Evolutionary conservation across 2,113 vertebrate genomes (phyloP), one percentile per base, ranked within the genome.

Genomic region (Equus quagga): DNA sequence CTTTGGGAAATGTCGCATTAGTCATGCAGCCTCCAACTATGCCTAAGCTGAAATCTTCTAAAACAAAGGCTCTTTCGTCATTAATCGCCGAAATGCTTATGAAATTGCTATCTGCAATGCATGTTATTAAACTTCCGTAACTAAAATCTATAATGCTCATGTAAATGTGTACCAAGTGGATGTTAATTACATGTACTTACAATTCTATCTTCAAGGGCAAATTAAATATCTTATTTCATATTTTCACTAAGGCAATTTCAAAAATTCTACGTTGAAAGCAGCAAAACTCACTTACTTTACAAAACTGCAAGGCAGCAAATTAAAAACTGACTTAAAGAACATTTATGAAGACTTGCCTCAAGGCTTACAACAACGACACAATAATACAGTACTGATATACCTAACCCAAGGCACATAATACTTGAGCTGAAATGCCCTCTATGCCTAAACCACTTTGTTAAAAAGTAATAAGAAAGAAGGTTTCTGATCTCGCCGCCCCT

Each of bases 161-260:
- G 46, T 85, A 94, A 85, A 88, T 91, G 33, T 51, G 69, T 65
- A 69, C 62, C 76, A 89, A 85, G 5, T 88, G 85, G 65, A 76
- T 90, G 23, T n/a, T n/a, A 94, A 84, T 89, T 81, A 93, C 14
- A 93, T 69, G 49, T 49, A 96, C 31, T 93, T 56, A 73, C 7
- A 49, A 82, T 54, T 96, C 56, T 90, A 51, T 36, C 54, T 97
- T 85, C 78, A 91, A 94, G 36, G 72, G 58, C 12, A 79, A 92
- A 90, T 79, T 89, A 95, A 92, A 75, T 80, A 90, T 82, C 36
- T 85, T 91, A 91, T 92, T 82, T 96, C 44, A 69, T 28, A 69
- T 86, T 95, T 79, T 95, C 51, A 83, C 56, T 93, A 89, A 87
- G 3, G 5, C 11, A 64, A 41, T 70, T 95, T 91, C 23, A 86